phyloP scores from a whole-genome alignment of 2,888 invertebrate genomes.

The Cheilosia grossa region DNA sequence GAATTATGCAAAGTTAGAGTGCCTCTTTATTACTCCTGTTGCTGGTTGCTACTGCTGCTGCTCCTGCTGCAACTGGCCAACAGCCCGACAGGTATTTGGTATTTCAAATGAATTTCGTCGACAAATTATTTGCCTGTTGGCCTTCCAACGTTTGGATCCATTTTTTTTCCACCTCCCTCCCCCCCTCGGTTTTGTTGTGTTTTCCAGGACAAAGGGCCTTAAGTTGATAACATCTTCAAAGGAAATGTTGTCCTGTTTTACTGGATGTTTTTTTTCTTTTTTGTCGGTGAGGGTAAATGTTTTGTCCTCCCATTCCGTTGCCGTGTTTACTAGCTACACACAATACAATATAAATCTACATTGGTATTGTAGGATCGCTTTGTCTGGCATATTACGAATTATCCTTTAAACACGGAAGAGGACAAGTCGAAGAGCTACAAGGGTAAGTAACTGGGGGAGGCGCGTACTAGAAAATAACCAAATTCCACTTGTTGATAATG shows the following conservation, averaged over 20 bases:
- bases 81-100: slow-evolving; percentile 64
- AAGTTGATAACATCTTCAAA: slow-evolving; percentile 74
- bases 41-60: slow-evolving; percentile 23
- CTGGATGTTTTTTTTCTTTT: slow-evolving; percentile 14
- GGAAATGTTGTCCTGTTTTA: slow-evolving; percentile 68
- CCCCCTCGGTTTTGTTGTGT: neutral
- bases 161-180: neutral
- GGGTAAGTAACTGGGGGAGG: neutral
- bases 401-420: slow-evolving; percentile 53
- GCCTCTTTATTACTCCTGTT: slow-evolving; percentile 64
- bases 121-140: slow-evolving; percentile 68
- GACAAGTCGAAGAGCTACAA: slow-evolving; percentile 7
- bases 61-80: slow-evolving; percentile 42
- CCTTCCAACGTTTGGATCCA: slow-evolving; percentile 18
- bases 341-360: slow-evolving; percentile 65
- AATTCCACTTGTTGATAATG: slow-evolving; percentile 73
- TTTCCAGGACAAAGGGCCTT: slow-evolving; percentile 51
- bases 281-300: slow-evolving; percentile 52
- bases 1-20: slow-evolving; percentile 69
- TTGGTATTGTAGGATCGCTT: slow-evolving; percentile 60
- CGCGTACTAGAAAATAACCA: slow-evolving; percentile 40
- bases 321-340: slow-evolving; percentile 54
- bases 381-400: slow-evolving; percentile 62
- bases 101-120: slow-evolving; percentile 73
- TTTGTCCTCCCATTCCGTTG: slow-evolving; percentile 52